Base-by-base conservation (phyloP, 1,140 invertebrate species). In the Drosophila bifasciata region DNA sequence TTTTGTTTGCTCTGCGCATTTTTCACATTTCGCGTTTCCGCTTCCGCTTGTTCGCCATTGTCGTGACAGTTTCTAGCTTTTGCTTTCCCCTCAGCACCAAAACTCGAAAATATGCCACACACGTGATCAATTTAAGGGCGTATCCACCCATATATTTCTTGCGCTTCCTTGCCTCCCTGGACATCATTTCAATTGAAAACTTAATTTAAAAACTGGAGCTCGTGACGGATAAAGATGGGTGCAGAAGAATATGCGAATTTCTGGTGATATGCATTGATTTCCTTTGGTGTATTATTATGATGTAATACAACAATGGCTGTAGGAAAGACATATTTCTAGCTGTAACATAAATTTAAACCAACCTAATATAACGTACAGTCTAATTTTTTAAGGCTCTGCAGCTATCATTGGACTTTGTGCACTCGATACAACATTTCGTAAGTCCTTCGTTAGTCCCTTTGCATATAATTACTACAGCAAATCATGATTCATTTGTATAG, bases 101-200 rank as follows among this genome's bases (percentile, higher is more conserved):
- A 72, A 72, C 44, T 21, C 23, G 19, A 55, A 89, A 89, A 78
- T 89, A 74, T 89, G 85, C 89, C 85, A 85, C 80, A 89, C 84
- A 89, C 85, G 85, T 89, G 85, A 89, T 63, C 86, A 80, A 85
- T 89, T 89, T 89, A 85, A 80, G 72, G 81, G 49, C 59, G 21
- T 57, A 43, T 52, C 55, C 23, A 48, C 28, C 57, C 59, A 17
- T 60, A 17, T 60, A 44, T 57, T 56, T 19, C 57, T 36, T 45
- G 56, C 56, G 59, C 60, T 39, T 41, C 40, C 68, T 58, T 44
- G 53, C 46, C 9, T 3, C 32, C 32, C 0, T 36, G 32, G 32
- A 55, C 76, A 46, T 68, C 84, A 86, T 86, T 86, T 88, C 78
- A 73, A 86, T 75, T 88, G 81, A 70, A 83, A 88, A 86, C 81